Evolutionary conservation across 2,888 invertebrate genomes (phyloP).

Genomic region (Polylopha cassiicola): DNA sequence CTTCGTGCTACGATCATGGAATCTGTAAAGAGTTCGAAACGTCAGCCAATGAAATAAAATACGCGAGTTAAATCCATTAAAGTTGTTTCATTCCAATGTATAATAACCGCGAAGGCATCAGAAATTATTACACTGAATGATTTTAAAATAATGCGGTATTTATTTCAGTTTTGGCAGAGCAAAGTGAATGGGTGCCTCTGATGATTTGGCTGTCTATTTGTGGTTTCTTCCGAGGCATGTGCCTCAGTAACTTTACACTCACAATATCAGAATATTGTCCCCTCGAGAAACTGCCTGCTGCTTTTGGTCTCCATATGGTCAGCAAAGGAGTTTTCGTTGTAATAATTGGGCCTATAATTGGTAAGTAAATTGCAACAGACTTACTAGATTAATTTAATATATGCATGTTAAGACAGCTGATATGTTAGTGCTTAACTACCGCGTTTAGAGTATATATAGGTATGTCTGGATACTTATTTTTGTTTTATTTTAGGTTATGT

Average conservation of each 20-base stretch:
- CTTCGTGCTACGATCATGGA: too few species aligned
- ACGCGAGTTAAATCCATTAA: too few species aligned
- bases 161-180: constrained; percentile 83
- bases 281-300: constrained; percentile 84
- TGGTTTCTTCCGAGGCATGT: constrained; percentile 87
- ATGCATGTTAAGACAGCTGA: background rate
- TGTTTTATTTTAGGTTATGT: constrained; percentile 78
- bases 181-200: constrained; percentile 82
- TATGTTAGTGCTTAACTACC: constrained; percentile 1
- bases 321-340: constrained; percentile 85
- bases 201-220: constrained; percentile 84
- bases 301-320: constrained; percentile 87
- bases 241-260: constrained; percentile 85
- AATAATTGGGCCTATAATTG: constrained; percentile 82
- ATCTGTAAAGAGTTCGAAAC: too few species aligned
- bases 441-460: constrained; percentile 3
- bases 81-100: too few species aligned
- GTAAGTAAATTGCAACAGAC: constrained; percentile 52
- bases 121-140: too few species aligned
- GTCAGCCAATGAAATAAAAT: too few species aligned
- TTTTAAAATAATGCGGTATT: background rate
- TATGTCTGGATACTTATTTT: background rate
- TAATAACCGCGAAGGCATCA: too few species aligned
- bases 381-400: background rate
- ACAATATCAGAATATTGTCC: constrained; percentile 88